Conservation (phyloP, 2,113 vertebrate species). For the Melanotaenia duboulayi region DNA sequence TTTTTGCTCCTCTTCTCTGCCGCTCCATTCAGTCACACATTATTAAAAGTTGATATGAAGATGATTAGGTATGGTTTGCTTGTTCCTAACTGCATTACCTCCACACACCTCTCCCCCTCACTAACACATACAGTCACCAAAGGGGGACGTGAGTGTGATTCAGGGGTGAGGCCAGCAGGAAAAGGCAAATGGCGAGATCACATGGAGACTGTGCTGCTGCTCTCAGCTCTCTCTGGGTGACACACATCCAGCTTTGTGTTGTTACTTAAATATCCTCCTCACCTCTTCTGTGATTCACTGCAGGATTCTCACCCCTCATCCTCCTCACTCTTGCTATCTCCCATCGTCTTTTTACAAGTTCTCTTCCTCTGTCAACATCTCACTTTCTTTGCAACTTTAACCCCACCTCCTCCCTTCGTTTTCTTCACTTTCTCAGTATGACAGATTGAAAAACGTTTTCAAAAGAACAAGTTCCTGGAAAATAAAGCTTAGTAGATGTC, state of each 20-base stretch:
- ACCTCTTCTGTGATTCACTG: slow-evolving; percentile 23
- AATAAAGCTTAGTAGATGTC: slow-evolving; percentile 9
- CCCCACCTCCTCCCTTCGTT: neutral
- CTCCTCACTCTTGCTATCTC: slow-evolving; percentile 23
- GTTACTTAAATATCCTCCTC: slow-evolving; percentile 32
- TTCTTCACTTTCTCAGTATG: slow-evolving; percentile 3
- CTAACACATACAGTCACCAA: slow-evolving; percentile 13
- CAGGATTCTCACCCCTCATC: slow-evolving; percentile 56
- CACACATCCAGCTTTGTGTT: slow-evolving; percentile 21
- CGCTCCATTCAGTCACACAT: neutral
- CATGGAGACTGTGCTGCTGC: slow-evolving; percentile 38
- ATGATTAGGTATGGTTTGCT: slow-evolving; percentile 34
- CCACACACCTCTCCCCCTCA: slow-evolving; percentile 1
- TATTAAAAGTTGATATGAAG: slow-evolving; percentile 22
- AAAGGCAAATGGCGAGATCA: slow-evolving; percentile 61
- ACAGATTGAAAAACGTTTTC: neutral
- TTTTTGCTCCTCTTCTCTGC: neutral
- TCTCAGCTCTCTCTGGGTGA: slow-evolving; percentile 19
- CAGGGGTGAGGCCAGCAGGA: slow-evolving; percentile 54
- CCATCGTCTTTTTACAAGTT: slow-evolving; percentile 46
- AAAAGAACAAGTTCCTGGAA: slow-evolving; percentile 3
- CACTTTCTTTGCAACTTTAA: slow-evolving; percentile 43
- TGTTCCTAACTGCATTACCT: slow-evolving; percentile 42
- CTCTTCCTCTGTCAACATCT: slow-evolving; percentile 36
- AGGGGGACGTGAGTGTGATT: slow-evolving; percentile 45